These are phyloP conservation scores for Platygyra sinensis DNA, from an alignment of 64 coral and sea anemone species.

Conservation along the genomic window DNA sequence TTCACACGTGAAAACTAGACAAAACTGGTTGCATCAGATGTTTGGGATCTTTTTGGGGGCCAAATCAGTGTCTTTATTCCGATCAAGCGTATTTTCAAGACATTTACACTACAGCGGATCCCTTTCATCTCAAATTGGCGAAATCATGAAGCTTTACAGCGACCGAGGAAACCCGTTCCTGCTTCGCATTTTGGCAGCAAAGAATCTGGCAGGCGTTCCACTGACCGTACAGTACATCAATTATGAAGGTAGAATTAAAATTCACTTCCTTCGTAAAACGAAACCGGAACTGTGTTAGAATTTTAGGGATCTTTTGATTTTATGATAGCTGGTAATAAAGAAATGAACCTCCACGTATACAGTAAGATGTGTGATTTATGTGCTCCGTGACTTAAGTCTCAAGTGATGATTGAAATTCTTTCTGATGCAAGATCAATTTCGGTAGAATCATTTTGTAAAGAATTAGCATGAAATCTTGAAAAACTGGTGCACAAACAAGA, in stretches of 20 bases:
- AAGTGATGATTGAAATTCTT: neutral
- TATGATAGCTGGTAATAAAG: neutral
- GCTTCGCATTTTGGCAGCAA: slow-evolving; percentile 88
- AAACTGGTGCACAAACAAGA: neutral
- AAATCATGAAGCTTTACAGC: slow-evolving; percentile 91
- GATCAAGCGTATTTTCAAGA: slow-evolving; percentile 19
- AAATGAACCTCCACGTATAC: too few species aligned
- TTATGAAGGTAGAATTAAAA: slow-evolving; percentile 53
- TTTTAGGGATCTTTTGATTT: neutral
- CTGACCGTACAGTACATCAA: slow-evolving; percentile 70
- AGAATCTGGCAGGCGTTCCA: slow-evolving; percentile 65
- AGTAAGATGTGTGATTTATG: neutral
- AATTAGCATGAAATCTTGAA: neutral
- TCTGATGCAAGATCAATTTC: neutral
- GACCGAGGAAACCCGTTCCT: slow-evolving; percentile 91
- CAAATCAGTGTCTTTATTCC: slow-evolving; percentile 7
- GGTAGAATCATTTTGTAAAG: neutral
- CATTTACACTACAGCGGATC: neutral
- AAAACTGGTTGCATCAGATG: slow-evolving; percentile 57
- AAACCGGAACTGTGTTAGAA: neutral
- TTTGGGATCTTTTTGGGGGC: slow-evolving; percentile 20
- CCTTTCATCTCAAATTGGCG: slow-evolving; percentile 16
- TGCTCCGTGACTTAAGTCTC: too few species aligned
- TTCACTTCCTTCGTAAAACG: neutral
- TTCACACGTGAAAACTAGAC: slow-evolving; percentile 3